These are phyloP conservation scores for Camptogramma bilineatum DNA, from an alignment of 2,888 invertebrate species.

Conservation along the genomic window DNA sequence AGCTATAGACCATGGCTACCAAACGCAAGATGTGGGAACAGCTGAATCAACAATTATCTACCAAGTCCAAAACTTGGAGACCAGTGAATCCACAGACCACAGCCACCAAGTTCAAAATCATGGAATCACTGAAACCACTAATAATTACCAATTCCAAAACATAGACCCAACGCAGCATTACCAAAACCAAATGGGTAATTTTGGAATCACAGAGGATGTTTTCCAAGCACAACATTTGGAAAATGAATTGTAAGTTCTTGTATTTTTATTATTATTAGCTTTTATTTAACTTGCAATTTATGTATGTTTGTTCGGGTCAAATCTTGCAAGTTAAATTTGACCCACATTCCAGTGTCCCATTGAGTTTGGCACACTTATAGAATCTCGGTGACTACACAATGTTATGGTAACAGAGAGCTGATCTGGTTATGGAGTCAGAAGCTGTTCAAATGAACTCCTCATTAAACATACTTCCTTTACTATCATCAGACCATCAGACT, in stretches of 20 bases:
- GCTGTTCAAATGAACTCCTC: too few relatives aligned
- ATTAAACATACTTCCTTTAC: too few relatives aligned
- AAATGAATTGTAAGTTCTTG: conserved; percentile 20
- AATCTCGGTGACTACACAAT: too few relatives aligned
- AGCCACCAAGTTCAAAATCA: conserved; percentile 1
- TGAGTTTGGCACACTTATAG: too few relatives aligned
- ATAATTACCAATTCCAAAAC: conserved; percentile 5
- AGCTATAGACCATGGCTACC: conserved; percentile 1
- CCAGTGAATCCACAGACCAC: not conserved
- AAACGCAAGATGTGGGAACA: not conserved
- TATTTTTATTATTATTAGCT: not conserved
- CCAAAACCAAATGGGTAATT: conserved; percentile 5
- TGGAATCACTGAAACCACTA: conserved; percentile 3
- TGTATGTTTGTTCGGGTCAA: too few relatives aligned
- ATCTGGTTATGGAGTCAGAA: too few relatives aligned
- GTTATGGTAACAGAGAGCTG: too few relatives aligned
- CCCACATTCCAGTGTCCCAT: too few relatives aligned
- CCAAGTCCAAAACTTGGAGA: not conserved
- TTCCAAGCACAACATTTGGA: conserved; percentile 8
- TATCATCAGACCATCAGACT: too few relatives aligned
- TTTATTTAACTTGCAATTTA: too few relatives aligned
- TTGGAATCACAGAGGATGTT: not conserved
- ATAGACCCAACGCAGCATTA: not conserved
- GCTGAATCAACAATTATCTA: not conserved
- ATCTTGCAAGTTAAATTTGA: too few relatives aligned